A percentile compares a stretch with the other conserved stretches of the same genome.
phyloP scores from a whole-genome alignment of 2,888 invertebrate species.

The Limenitis camilla region DNA sequence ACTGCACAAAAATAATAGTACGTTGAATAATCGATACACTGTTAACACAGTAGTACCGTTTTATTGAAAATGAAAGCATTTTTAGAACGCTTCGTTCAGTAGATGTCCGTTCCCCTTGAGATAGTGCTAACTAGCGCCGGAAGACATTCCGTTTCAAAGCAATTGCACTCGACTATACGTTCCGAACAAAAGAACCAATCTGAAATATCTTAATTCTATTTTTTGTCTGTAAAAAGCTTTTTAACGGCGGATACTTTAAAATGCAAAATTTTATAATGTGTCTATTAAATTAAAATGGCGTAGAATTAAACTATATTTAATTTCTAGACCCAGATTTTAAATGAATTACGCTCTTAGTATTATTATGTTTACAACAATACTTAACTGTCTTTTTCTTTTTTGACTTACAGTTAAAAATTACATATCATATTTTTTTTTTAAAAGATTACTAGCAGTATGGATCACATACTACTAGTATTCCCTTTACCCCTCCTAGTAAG shows the following conservation, averaged over 20 bases:
- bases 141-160: conserved; percentile 37
- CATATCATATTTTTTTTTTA: too few relatives aligned
- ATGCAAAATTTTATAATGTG: neutral
- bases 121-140: conserved; percentile 46
- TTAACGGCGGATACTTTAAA: neutral
- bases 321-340: too few relatives aligned
- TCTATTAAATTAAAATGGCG: neutral
- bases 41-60: neutral
- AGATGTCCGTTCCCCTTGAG: conserved; percentile 38
- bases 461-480: too few relatives aligned
- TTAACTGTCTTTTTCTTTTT: too few relatives aligned
- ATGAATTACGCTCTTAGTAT: too few relatives aligned
- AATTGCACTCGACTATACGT: conserved; percentile 40
- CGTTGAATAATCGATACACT: neutral
- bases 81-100: conserved; percentile 30
- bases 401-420: too few relatives aligned
- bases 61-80: conserved; percentile 6
- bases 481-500: too few relatives aligned
- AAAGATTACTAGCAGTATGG: too few relatives aligned
- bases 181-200: conserved; percentile 16
- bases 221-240: conserved; percentile 1
- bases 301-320: too few relatives aligned
- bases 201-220: conserved; percentile 21
- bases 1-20: neutral
- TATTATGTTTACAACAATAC: too few relatives aligned